Conservation (phyloP, 2,797 vertebrate genomes). For the Cheirogaleus major region DNA sequence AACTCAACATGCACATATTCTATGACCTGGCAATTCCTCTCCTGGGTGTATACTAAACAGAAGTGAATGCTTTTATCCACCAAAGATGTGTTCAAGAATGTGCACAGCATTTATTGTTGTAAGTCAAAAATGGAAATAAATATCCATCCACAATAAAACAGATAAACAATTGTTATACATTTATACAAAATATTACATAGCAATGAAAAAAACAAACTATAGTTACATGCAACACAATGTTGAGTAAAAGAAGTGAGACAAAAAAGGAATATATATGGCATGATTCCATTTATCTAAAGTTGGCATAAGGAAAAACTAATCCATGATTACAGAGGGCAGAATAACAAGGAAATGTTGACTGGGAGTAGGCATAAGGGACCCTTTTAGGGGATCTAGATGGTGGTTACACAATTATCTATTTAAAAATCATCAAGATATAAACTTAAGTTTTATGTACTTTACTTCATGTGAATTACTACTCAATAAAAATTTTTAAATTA, state of each 20-base stretch:
- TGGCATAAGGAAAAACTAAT: neutral
- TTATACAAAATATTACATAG: neutral
- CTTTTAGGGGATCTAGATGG: neutral
- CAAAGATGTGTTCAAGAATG: neutral
- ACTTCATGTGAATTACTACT: neutral
- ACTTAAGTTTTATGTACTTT: neutral
- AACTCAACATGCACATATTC: neutral
- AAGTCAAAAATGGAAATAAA: neutral
- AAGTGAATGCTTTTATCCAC: neutral
- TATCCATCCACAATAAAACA: neutral
- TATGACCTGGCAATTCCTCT: neutral
- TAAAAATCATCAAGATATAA: neutral
- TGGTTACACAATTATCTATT: neutral
- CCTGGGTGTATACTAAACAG: neutral
- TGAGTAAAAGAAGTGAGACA: neutral
- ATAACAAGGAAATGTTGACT: neutral
- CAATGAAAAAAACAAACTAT: neutral
- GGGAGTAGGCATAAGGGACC: neutral
- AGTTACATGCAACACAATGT: neutral
- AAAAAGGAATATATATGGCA: neutral
- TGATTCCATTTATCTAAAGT: neutral
- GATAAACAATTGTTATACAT: neutral
- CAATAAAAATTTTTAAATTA: neutral
- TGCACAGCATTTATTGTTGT: slow-evolving; percentile 22
- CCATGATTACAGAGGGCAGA: neutral